These are phyloP conservation scores for Heteromurus nitidus DNA, from an alignment of 2,888 invertebrate genomes.

Conservation along the genomic window DNA sequence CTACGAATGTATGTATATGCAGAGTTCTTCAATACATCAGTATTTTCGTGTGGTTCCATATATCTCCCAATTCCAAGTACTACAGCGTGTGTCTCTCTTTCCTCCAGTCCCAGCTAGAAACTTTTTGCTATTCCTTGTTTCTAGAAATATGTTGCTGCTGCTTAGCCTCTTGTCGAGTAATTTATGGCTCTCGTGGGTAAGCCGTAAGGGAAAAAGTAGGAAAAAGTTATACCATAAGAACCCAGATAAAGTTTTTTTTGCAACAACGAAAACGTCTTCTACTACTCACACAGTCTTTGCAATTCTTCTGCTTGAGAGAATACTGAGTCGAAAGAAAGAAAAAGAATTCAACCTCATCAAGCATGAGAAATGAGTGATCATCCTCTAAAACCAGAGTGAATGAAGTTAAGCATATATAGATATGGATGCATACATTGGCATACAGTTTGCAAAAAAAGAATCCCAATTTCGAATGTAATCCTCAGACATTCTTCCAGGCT, in stretches of 20 bases:
- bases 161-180: conserved; percentile 48
- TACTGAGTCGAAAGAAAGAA: neutral
- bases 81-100: no score
- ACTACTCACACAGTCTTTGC: neutral
- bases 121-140: conserved; percentile 6
- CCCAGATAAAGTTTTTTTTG: conserved; percentile 52
- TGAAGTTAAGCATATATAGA: conserved; percentile 11
- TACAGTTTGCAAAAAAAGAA: conserved; percentile 10
- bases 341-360: conserved; percentile 48
- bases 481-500: conserved; percentile 42
- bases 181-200: conserved; percentile 56
- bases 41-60: no score
- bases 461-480: neutral
- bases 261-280: conserved; percentile 25
- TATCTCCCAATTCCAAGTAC: no score
- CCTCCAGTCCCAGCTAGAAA: neutral
- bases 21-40: no score
- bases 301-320: neutral
- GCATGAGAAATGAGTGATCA: conserved; percentile 59
- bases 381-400: conserved; percentile 42
- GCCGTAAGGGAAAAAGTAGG: conserved; percentile 47
- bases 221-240: conserved; percentile 36
- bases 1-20: no score
- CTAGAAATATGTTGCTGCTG: conserved; percentile 8
- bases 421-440: conserved; percentile 34